Evolutionary conservation across 2,797 vertebrate species (phyloP).

Genomic region (Phoeniculus purpureus): DNA sequence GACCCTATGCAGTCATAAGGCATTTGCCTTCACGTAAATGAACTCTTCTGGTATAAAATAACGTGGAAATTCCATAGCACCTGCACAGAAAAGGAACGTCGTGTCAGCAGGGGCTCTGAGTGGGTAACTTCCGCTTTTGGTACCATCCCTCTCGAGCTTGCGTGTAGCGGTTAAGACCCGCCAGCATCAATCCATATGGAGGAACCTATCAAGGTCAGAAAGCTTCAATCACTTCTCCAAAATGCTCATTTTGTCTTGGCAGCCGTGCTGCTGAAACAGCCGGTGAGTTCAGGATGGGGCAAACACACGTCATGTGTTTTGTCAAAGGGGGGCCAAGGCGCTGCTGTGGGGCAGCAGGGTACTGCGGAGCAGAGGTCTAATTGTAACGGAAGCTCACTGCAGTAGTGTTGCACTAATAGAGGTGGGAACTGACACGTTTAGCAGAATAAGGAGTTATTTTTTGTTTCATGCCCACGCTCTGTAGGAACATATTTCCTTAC

Average conservation of each 20-base stretch:
- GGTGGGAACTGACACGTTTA: background rate
- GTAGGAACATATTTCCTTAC: background rate
- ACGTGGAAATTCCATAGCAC: too few relatives aligned
- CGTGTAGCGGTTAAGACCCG: background rate
- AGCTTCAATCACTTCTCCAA: conserved; percentile 9
- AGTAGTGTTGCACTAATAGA: background rate
- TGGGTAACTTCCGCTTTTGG: background rate
- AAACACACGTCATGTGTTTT: background rate
- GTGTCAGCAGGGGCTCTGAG: background rate
- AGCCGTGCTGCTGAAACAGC: background rate
- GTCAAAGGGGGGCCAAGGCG: background rate
- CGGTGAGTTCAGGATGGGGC: background rate
- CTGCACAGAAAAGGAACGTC: background rate
- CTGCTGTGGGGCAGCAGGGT: background rate
- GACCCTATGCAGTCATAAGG: background rate
- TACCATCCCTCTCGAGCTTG: background rate
- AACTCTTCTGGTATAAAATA: background rate
- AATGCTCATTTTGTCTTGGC: conserved; percentile 51
- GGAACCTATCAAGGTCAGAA: conserved; percentile 22
- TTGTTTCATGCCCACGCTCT: background rate
- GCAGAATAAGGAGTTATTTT: background rate
- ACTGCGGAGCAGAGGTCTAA: background rate
- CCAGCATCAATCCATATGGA: conserved; percentile 42
- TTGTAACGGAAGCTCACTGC: background rate
- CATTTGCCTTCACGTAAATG: accelerated